A percentile compares a stretch with the other conserved stretches of the same genome.
Evolutionary conservation across 2,888 invertebrate genomes (phyloP).

Genomic region (Chrysopilus asiliformis): DNA sequence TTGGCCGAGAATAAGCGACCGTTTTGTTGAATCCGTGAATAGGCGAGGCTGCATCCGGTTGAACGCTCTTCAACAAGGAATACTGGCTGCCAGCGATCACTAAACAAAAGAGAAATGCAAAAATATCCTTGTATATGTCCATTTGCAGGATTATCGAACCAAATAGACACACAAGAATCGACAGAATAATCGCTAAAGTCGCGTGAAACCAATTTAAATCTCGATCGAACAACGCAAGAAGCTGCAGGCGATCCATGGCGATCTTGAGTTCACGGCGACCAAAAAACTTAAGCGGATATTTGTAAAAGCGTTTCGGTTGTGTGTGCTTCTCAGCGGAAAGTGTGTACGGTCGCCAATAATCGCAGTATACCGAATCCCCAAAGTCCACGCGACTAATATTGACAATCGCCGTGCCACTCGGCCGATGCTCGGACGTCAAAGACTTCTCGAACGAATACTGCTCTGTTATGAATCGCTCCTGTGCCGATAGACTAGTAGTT

Average conservation of each 20-base stretch:
- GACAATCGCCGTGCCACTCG: constrained; percentile 20
- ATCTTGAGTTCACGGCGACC: constrained; percentile 47
- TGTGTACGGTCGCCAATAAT: constrained; percentile 30
- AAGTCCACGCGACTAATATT: constrained; percentile 27
- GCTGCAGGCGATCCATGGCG: constrained; percentile 80
- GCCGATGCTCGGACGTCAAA: constrained; percentile 8
- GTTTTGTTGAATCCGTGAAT: constrained; percentile 95
- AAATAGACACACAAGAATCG: constrained; percentile 70
- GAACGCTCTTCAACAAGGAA: constrained; percentile 91
- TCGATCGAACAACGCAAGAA: constrained; percentile 85
- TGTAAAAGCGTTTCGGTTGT: constrained; percentile 33
- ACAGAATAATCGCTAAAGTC: constrained; percentile 66
- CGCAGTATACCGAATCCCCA: constrained; percentile 28
- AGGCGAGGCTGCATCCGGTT: constrained; percentile 97
- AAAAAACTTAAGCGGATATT: constrained; percentile 30
- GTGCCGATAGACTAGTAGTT: constrained; percentile 8
- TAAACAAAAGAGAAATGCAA: constrained; percentile 89
- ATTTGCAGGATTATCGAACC: constrained; percentile 72
- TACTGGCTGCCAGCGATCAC: constrained; percentile 98
- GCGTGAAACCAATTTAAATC: constrained; percentile 66
- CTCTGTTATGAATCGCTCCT: constrained; percentile 11
- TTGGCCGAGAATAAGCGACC: constrained; percentile 84
- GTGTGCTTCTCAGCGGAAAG: constrained; percentile 28
- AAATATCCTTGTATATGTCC: constrained; percentile 82
- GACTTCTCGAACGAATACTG: constrained; percentile 15